Base-by-base conservation (phyloP, 1,140 invertebrate species). In the Colletes gigas region DNA sequence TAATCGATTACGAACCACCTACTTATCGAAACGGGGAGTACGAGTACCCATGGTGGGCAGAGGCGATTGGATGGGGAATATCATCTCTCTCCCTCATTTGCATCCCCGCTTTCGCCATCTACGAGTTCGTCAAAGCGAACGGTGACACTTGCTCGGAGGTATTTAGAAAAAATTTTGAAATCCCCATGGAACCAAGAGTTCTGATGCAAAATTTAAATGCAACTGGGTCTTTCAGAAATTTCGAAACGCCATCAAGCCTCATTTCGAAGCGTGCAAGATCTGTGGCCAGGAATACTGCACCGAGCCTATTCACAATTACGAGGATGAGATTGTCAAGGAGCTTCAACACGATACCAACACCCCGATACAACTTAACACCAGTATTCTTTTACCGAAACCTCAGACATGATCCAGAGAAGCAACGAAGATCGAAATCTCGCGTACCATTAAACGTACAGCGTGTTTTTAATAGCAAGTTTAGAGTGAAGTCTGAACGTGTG, bases 51-150 rank as follows among this genome's bases (percentile, higher is more conserved):
- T 91, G 91, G 72, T 98, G 97, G 97, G 97, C 97, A 10, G 96
- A 97, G 88, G 95, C 94, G 5, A 92, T 98, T 19, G 98, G 98
- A n/a, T 98, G 98, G 98, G 94, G 95, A 74, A 96, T 98, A 74
- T 96, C 97, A 7, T 96, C 96, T 9, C 91, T 97, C 17, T 98
- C 97, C 4, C 94, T 98, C 50, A 90, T 97, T n/a, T 98, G 97
- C 89, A 97, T 98, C 91, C 97, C 98, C 17, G 94, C 96, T 66
- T 96, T 97, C 88, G 97, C 97, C 66, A 90, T 97, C 17, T 95
- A 96, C 72, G 95, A 96, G 70, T 93, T 98, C 55, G 88, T 95
- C 74, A 95, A 95, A 87, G 94, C 97, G 15, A 94, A 96, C 74
- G 97, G 97, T 67, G 93, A 95, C 30, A 96, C 93, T 76, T 94